These are phyloP conservation scores for Bombus sylvicola DNA, from an alignment of 1,140 invertebrate genomes.

Conservation along the genomic window DNA sequence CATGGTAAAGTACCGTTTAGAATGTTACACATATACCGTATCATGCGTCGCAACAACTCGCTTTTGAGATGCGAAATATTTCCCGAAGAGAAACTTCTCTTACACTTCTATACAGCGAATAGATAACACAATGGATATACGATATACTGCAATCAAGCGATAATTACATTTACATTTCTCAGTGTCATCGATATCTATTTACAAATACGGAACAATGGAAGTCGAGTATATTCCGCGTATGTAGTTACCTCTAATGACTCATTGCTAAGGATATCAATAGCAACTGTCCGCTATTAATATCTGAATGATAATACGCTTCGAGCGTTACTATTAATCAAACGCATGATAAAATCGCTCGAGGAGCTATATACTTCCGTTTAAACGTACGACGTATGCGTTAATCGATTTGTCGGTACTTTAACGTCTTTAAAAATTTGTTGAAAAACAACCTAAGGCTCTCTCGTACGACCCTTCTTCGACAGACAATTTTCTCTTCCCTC, in stretches of 20 bases:
- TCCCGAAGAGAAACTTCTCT: not conserved
- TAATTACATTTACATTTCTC: not conserved
- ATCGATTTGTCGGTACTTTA: not conserved
- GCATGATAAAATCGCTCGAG: not conserved
- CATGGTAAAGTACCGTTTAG: not conserved
- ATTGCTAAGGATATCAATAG: not conserved
- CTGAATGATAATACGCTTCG: not conserved
- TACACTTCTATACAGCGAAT: too few relatives aligned
- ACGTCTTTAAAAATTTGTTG: not conserved
- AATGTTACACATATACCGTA: not conserved
- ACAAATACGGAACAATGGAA: not conserved
- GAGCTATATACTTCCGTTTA: not conserved
- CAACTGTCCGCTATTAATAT: not conserved
- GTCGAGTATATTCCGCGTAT: not conserved
- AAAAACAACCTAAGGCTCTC: accelerated
- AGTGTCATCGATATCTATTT: not conserved
- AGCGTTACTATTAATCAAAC: not conserved
- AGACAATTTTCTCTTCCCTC: not conserved
- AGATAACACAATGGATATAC: too few relatives aligned
- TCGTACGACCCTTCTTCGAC: accelerated
- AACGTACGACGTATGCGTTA: not conserved
- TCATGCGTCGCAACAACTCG: accelerated
- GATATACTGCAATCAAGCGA: too few relatives aligned
- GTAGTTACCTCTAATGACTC: not conserved
- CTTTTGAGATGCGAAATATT: not conserved